Evolutionary conservation across 2,888 invertebrate species (phyloP), one percentile per base, ranked within the genome.

Genomic region (Drosophila cognata): DNA sequence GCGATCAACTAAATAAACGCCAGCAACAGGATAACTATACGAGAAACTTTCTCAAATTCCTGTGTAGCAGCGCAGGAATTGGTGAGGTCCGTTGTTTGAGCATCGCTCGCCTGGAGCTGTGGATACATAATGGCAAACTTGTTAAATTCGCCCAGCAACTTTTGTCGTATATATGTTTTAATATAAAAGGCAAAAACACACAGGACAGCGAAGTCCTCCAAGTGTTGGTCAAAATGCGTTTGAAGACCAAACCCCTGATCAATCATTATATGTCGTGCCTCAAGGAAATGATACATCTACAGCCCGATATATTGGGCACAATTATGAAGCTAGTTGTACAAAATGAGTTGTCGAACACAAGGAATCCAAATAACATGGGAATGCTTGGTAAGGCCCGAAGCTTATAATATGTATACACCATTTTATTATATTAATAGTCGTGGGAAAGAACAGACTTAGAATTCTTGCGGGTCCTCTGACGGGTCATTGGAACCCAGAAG

Each of bases 101-200:
- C 5, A 91, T 92, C 21, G 84, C 92, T 4, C 95, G 97, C 1
- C 94, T 99, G 28, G 99, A 99, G 92, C 95, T 96, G 84, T 99
- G 99, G 99, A 94, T 99, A 68, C 98, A 98, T 92, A 99, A 99
- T 92, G 98, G 98, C 72, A 99, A 99, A 94, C 94, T 98, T 62
- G 97, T 97, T 94, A 96, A 97, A 87, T 96, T 97, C 29, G 98
- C 98, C 0, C 98, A 98, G 92, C 99, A 99, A 93, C 93, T 99
- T 62, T 94, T 99, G 33, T 96, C 98, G 63, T 96, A 97, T 88
- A 95, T 99, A 79, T 99, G 98, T 92, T 96, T 96, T 84, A 99
- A 99, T 94, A 97, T 98, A 82, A 96, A 96, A 25, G 94, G 95
- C 57, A 94, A 95, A 63, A 95, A 95, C 28, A 93, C 94, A 6